Base-by-base conservation (phyloP, 2,888 invertebrate species). In the Napeogenes sylphis region DNA sequence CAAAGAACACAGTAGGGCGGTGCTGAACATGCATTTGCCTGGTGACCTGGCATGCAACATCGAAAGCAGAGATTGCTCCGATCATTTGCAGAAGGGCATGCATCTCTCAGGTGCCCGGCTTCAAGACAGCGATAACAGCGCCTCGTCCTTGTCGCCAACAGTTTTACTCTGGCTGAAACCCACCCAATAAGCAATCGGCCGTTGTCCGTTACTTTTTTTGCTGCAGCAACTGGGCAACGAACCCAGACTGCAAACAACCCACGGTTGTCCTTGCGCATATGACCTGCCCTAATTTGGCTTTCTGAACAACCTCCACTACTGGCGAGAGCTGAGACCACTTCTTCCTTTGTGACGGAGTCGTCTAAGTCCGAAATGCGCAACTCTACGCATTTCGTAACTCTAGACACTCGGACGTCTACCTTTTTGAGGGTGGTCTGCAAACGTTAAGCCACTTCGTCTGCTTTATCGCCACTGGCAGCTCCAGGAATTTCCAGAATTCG, bases 361-460 rank as follows among this genome's bases (percentile, higher is more conserved):
- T 70, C 71, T 14, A 72, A 54, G 0, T 67, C 71, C 0, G 64
- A 58, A 0, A 72, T 32, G 0, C 66, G 62, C 3, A 73, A 4
- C 0, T 69, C 69, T 0, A 61, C 63, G 45, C 45, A 45, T n/a
- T 45, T 45, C 45, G 45, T 45, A n/a, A n/a, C 12, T 45, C 45
- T 45, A 45, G 8, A 10, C 12, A 45, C 45, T 45, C 45, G 45
- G 4, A 45, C 45, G 12, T n/a, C 12, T n/a, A n/a, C n/a, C 3
- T 45, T n/a, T 0, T n/a, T 4, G 45, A 45, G 45, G 3, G 4
- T 45, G n/a, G 12, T n/a, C 13, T n/a, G 12, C 4, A 45, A n/a
- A n/a, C 12, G 4, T 13, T 45, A 1, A 45, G 45, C 2, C 13
- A 45, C 13, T n/a, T 12, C n/a, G n/a, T 45, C 45, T n/a, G 13